A percentile compares a stretch with the other conserved stretches of the same genome.
Evolutionary conservation across 2,113 vertebrate genomes (phyloP).

Genomic region (Dicaeum eximium): DNA sequence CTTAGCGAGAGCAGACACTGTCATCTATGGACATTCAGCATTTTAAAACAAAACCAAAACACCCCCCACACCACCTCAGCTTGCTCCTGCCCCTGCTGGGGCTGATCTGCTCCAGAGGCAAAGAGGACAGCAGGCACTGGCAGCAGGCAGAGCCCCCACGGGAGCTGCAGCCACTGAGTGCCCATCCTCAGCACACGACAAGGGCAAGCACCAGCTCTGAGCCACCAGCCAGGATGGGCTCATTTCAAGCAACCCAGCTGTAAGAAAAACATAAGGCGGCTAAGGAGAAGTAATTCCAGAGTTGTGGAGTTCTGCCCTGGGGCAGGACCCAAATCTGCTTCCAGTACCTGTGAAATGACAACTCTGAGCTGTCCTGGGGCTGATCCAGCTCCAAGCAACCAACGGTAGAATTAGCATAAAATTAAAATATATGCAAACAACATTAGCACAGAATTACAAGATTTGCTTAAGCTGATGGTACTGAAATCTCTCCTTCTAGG

Average conservation of each 20-base stretch:
- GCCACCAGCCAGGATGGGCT: not conserved
- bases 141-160: not conserved
- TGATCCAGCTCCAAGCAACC: not conserved
- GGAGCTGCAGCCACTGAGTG: not conserved
- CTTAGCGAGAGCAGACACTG: rapidly evolving
- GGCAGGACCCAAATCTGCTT: not conserved
- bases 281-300: not conserved
- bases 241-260: not conserved
- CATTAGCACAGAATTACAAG: not conserved
- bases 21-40: not conserved
- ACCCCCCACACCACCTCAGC: rapidly evolving
- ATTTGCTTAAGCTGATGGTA: not conserved
- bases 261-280: not conserved
- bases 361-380: not conserved
- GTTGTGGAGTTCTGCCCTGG: not conserved
- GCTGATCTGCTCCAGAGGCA: not conserved
- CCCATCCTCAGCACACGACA: rapidly evolving
- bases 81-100: not conserved
- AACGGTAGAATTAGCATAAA: not conserved
- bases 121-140: not conserved
- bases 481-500: not conserved
- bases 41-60: not conserved
- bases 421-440: not conserved
- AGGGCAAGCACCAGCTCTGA: not conserved
- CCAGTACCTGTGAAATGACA: not conserved